Evolutionary conservation across 1,140 invertebrate genomes (phyloP).

Genomic region (Nilaparvata lugens): DNA sequence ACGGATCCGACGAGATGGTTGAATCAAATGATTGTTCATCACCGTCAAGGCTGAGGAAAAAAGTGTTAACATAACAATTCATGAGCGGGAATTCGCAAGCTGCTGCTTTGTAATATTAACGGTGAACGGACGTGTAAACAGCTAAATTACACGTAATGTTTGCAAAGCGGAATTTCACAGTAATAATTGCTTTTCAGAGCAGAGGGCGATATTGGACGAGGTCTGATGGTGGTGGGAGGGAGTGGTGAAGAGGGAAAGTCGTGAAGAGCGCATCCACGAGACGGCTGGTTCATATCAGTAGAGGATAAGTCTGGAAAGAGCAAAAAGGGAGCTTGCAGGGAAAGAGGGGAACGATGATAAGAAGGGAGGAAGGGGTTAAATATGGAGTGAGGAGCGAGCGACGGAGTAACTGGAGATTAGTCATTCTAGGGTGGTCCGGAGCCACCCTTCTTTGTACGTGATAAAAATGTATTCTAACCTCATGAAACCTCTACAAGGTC

Average conservation of each 20-base stretch:
- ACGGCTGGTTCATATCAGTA: too few relatives aligned
- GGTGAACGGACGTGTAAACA: not conserved
- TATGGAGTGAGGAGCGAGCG: not conserved
- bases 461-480: constrained; percentile 1
- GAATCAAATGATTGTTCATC: too few relatives aligned
- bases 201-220: not conserved
- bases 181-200: constrained; percentile 1
- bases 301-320: too few relatives aligned
- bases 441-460: constrained; percentile 3
- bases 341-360: not conserved
- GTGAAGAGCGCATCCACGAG: too few relatives aligned
- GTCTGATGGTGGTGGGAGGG: not conserved
- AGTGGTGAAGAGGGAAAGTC: not conserved
- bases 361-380: not conserved
- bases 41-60: too few relatives aligned
- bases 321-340: not conserved
- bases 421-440: not conserved
- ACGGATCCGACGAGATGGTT: too few relatives aligned
- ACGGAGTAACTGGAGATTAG: not conserved
- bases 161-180: not conserved
- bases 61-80: too few relatives aligned
- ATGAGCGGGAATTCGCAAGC: too few relatives aligned
- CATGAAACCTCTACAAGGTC: constrained; percentile 4
- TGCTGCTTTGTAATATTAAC: not conserved
- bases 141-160: constrained; percentile 2